Evolutionary conservation across 2,888 invertebrate genomes (phyloP).

Genomic region (Caradrina kadenii): DNA sequence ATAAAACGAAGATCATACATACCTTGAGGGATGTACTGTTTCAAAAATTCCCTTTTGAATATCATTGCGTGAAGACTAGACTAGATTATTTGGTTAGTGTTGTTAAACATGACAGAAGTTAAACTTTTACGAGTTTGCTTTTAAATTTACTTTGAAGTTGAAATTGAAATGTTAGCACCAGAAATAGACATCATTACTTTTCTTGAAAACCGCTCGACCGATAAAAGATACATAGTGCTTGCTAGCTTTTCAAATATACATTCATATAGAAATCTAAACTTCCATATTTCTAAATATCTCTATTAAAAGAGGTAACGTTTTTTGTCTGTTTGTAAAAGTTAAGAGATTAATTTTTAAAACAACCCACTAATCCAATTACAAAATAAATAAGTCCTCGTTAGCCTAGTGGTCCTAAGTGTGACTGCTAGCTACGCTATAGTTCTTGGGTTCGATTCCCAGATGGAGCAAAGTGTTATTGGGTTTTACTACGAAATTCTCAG

Average conservation of each 20-base stretch:
- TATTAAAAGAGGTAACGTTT: background rate
- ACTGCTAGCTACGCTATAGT: no score
- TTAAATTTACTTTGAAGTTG: conserved; percentile 29
- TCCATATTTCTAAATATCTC: background rate
- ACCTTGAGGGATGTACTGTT: background rate
- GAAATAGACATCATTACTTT: conserved; percentile 22
- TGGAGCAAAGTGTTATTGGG: no score
- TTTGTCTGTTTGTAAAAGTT: background rate
- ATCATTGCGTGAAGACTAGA: background rate
- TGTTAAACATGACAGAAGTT: conserved; percentile 18
- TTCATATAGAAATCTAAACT: no score
- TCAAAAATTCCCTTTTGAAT: conserved; percentile 6
- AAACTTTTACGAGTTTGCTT: conserved; percentile 17
- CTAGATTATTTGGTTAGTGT: conserved; percentile 9
- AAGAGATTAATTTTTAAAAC: no score
- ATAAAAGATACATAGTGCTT: background rate
- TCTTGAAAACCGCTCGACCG: background rate
- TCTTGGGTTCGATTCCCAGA: no score
- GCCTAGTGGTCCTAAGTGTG: no score
- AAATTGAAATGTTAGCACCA: conserved; percentile 12
- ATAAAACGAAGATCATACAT: conserved; percentile 1
- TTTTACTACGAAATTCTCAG: no score
- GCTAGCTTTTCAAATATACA: background rate
- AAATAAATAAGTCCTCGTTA: no score
- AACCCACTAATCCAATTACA: no score